A percentile compares a stretch with the other conserved stretches of the same genome.
These are phyloP conservation scores for Acronicta psi DNA, from an alignment of 2,888 invertebrate genomes.

Conservation along the genomic window DNA sequence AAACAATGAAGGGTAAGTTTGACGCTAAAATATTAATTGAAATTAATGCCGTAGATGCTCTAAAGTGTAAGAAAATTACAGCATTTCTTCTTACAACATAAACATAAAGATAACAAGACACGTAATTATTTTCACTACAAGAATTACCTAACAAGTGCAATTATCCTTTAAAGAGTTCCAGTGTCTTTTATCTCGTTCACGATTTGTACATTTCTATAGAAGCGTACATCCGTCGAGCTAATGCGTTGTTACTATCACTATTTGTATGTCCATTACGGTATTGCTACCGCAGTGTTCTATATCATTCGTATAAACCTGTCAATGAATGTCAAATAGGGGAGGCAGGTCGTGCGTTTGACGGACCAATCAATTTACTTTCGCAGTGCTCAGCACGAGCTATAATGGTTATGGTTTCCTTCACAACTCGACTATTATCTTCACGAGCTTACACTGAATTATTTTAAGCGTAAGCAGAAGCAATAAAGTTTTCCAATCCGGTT, in stretches of 20 bases:
- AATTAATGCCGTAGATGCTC: neutral
- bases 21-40: neutral
- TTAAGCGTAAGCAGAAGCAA: conserved; percentile 54
- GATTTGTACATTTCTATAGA: conserved; percentile 41
- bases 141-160: conserved; percentile 13
- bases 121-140: conserved; percentile 7
- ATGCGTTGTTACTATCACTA: conserved; percentile 31
- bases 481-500: conserved; percentile 62
- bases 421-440: conserved; percentile 58
- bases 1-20: too few species aligned
- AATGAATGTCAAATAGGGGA: conserved; percentile 46
- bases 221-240: conserved; percentile 38
- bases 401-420: conserved; percentile 65
- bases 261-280: conserved; percentile 35
- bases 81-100: conserved; percentile 2
- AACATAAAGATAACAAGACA: conserved; percentile 2
- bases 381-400: conserved; percentile 53
- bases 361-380: conserved; percentile 48
- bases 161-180: conserved; percentile 14
- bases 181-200: conserved; percentile 22
- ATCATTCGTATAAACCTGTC: conserved; percentile 27
- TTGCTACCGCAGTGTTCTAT: conserved; percentile 8
- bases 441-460: conserved; percentile 59
- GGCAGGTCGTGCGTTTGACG: conserved; percentile 29
- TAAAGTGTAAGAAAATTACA: neutral